Percentiles rank a stretch among this genome's conserved stretches.
Conservation (phyloP, 2,797 vertebrate species). For the Rachycentron canadum region DNA sequence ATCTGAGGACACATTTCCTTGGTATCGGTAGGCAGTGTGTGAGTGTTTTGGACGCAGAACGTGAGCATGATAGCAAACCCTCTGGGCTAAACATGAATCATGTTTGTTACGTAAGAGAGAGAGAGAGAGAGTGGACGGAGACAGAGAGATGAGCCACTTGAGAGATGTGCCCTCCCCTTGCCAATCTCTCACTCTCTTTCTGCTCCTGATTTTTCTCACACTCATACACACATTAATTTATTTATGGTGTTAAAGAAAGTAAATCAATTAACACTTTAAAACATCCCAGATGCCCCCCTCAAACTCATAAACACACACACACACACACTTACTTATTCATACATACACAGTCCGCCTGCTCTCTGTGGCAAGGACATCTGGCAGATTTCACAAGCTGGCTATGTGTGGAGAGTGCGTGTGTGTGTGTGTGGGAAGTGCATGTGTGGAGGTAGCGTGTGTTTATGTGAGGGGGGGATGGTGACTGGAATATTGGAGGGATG, state of each 20-base stretch:
- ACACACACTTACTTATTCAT: slow-evolving; percentile 48
- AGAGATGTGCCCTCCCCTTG: slow-evolving; percentile 36
- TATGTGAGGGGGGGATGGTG: slow-evolving; percentile 50
- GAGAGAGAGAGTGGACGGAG: slow-evolving; percentile 9
- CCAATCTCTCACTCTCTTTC: slow-evolving; percentile 23
- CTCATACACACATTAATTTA: slow-evolving; percentile 32
- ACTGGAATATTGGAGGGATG: slow-evolving; percentile 53
- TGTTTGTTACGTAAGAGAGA: slow-evolving; percentile 74
- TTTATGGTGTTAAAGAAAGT: slow-evolving; percentile 47
- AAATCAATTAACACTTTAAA: slow-evolving; percentile 60
- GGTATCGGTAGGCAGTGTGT: slow-evolving; percentile 36
- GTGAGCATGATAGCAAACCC: slow-evolving; percentile 65
- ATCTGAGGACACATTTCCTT: slow-evolving; percentile 63
- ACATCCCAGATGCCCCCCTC: slow-evolving; percentile 14
- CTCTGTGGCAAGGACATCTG: slow-evolving; percentile 81
- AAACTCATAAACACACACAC: neutral
- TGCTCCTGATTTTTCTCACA: slow-evolving; percentile 40
- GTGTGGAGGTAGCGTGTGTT: slow-evolving; percentile 47
- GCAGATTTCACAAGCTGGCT: slow-evolving; percentile 76
- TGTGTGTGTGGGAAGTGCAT: slow-evolving; percentile 29
- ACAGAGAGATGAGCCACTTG: slow-evolving; percentile 38
- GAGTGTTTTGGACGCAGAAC: slow-evolving; percentile 52
- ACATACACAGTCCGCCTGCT: slow-evolving; percentile 49
- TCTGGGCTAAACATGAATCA: slow-evolving; percentile 72
- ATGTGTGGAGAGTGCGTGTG: slow-evolving; percentile 54